Percentiles rank a stretch among this genome's conserved stretches.
phyloP scores from a whole-genome alignment of 1,140 invertebrate genomes.

The Drosophila albomicans region DNA sequence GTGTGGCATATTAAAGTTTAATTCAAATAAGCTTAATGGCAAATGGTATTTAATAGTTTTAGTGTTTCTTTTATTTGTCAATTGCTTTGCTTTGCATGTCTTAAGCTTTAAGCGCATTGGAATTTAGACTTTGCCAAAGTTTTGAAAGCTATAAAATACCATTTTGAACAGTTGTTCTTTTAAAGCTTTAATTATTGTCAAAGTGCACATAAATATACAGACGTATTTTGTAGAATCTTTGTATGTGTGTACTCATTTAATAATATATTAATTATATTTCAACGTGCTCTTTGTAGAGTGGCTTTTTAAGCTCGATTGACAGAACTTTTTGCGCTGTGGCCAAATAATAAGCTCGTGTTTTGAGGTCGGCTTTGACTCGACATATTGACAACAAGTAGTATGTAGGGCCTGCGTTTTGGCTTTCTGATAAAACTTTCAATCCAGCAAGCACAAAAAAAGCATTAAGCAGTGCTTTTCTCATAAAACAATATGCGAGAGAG shows the following conservation, averaged over 20 bases:
- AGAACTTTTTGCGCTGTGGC: conserved; percentile 23
- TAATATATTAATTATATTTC: neutral
- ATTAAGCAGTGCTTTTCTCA: conserved; percentile 66
- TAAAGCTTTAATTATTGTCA: conserved; percentile 52
- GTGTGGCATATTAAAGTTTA: neutral
- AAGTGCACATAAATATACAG: conserved; percentile 19
- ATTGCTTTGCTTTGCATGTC: neutral
- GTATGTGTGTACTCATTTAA: neutral
- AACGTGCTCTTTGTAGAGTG: conserved; percentile 3
- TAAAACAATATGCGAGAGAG: conserved; percentile 8
- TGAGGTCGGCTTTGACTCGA: conserved; percentile 17
- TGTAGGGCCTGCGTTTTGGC: conserved; percentile 37
- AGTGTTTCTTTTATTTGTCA: conserved; percentile 11
- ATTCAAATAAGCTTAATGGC: conserved; percentile 12
- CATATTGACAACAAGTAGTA: conserved; percentile 3
- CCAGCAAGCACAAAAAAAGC: conserved; percentile 73
- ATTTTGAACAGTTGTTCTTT: conserved; percentile 15
- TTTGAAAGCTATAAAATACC: conserved; percentile 58
- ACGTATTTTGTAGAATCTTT: neutral
- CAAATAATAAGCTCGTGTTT: conserved; percentile 41
- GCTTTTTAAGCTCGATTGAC: conserved; percentile 39
- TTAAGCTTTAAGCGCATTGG: conserved; percentile 76
- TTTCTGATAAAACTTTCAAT: conserved; percentile 77
- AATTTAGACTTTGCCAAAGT: conserved; percentile 56
- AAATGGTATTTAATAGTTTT: conserved; percentile 11